Conservation (phyloP, 1,140 invertebrate species). For the Hestina assimilis region DNA sequence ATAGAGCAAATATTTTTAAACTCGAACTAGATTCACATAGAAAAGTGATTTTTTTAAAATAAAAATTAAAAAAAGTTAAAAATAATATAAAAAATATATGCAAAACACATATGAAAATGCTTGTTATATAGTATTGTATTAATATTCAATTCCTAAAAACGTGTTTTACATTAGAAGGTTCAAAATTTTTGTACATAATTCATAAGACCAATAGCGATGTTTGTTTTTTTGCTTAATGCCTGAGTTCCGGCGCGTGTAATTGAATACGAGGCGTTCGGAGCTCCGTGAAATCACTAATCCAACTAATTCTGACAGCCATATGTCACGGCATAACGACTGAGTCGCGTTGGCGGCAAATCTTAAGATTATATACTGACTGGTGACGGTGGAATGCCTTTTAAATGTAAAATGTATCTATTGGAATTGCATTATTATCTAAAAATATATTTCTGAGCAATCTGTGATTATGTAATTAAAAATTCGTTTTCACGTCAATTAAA, state of each 20-base stretch:
- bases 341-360: conserved; percentile 42
- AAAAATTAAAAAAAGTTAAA: no score
- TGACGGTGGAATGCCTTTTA: not conserved
- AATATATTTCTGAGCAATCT: no score
- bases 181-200: conserved; percentile 30
- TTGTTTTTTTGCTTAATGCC: conserved; percentile 66
- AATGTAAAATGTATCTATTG: no score
- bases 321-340: conserved; percentile 71
- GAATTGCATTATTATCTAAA: no score
- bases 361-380: conserved; percentile 21
- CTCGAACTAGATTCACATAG: no score
- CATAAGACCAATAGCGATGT: conserved; percentile 57
- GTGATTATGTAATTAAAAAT: no score
- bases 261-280: conserved; percentile 61
- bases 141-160: not conserved
- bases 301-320: conserved; percentile 77
- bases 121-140: not conserved
- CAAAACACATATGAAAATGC: not conserved
- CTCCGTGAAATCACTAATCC: conserved; percentile 76
- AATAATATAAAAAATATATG: no score
- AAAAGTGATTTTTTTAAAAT: no score
- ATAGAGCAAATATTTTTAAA: no score
- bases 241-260: conserved; percentile 68
- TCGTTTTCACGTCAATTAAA: no score
- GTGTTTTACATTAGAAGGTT: conserved; percentile 43